Base-by-base conservation (phyloP, 2,888 invertebrate genomes). In the Brassicogethes aeneus region DNA sequence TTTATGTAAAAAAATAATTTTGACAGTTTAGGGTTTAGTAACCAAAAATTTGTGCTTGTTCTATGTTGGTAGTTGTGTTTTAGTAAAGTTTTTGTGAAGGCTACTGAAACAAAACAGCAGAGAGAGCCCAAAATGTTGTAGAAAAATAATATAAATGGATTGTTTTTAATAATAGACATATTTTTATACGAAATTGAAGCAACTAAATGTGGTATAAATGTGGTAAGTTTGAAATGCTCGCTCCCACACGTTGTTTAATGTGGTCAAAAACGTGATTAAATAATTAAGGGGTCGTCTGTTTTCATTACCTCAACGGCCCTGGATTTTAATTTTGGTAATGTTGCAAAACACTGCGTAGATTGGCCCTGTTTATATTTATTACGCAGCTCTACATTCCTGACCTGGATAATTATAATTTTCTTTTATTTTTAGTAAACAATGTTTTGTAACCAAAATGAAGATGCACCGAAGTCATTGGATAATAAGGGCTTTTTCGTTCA, bases 71-170 rank as follows among this genome's bases (percentile, higher is more conserved):
- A n/a, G n/a, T n/a, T n/a, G n/a, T n/a, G n/a, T n/a, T n/a, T n/a
- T n/a, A n/a, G n/a, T n/a, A n/a, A n/a, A 17, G 23, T 23, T 23
- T 10, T 34, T 14, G 17, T 40, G 23, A 23, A 36, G 36, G 32
- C 17, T 33, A 16, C 30, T 31, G 33, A 13, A 41, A 44, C 40
- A 45, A 45, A 45, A 45, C 45, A 45, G 40, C 36, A 39, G 37
- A 32, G 43, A 33, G 17, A n/a, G n/a, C n/a, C n/a, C n/a, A n/a
- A n/a, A n/a, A n/a, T n/a, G n/a, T n/a, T n/a, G n/a, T n/a, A n/a
- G n/a, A n/a, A n/a, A n/a, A n/a, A n/a, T n/a, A n/a, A n/a, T n/a
- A n/a, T n/a, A n/a, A n/a, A n/a, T n/a, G n/a, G n/a, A n/a, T n/a
- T n/a, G n/a, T n/a, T n/a, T n/a, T n/a, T n/a, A n/a, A n/a, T n/a